Evolutionary conservation across 2,888 invertebrate species (phyloP), one percentile per base, ranked within the genome.

Genomic region (Hemistola chrysoprasaria): DNA sequence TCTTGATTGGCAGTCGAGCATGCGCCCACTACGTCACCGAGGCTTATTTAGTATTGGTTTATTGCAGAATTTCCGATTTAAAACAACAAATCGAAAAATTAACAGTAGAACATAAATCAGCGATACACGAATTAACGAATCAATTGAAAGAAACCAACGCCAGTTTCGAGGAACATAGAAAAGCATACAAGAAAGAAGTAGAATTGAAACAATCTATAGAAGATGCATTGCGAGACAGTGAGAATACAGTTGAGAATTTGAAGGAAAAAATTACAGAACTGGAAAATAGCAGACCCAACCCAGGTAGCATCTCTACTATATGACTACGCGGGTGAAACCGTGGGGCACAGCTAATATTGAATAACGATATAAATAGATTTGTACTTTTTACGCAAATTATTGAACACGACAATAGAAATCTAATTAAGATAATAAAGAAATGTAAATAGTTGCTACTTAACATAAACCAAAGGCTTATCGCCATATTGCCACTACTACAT

Each of bases 61-160:
- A 23, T 50, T 53, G 29, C 42, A 87, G 87, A 51, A 57, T 83
- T 22, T 47, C 53, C 34, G 71, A 73, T 41, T 56, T 86, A 4
- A 86, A 78, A 59, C 75, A 79, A 37, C 70, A 79, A 56, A 69
- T 84, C 24, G 73, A 79, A 57, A 65, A 50, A 31, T 50, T 80
- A 51, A 71, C 66, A 0, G 38, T 47, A 9, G 65, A 81, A 41
- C 73, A 83, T 32, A 78, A 80, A 49, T 16, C 64, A 11, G 51
- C 64, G 8, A 46, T 78, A 40, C 68, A 75, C 37, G 79, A 80
- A 8, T 48, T 82, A 44, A 71, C 62, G 28, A 63, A 57, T 36
- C 70, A 82, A 52, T 52, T 85, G n/a, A 79, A 74, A 53, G 74
- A 77, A 26, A 42, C 70, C 1, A 73, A 65, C 33, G 42, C 45